Conservation (phyloP, 2,888 invertebrate genomes). For the Trisateles emortualis region DNA sequence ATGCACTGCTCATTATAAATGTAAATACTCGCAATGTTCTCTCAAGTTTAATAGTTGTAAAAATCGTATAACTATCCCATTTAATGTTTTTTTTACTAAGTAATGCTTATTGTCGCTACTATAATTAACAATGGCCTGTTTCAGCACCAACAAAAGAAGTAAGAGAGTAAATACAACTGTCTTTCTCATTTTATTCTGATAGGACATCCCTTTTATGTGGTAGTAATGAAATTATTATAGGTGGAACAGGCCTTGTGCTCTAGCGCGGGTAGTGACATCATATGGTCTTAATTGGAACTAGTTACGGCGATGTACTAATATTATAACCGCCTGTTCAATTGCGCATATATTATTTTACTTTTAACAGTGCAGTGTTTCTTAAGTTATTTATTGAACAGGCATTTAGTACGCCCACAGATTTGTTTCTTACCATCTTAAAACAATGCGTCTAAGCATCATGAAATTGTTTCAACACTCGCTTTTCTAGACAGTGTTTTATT, state of each 20-base stretch:
- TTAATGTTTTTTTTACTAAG: neutral
- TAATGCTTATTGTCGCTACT: neutral
- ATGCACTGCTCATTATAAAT: neutral
- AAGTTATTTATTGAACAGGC: constrained; percentile 32
- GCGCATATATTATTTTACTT: no score
- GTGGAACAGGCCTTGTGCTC: no score
- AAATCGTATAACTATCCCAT: constrained; percentile 3
- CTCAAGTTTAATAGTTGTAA: constrained; percentile 9
- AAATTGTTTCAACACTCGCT: no score
- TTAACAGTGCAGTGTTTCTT: no score
- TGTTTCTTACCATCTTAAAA: constrained; percentile 9
- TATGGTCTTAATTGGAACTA: constrained; percentile 22
- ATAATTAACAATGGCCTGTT: neutral
- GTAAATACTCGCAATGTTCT: constrained; percentile 15
- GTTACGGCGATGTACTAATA: constrained; percentile 24
- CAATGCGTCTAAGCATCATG: no score
- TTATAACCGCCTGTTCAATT: no score
- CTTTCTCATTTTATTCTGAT: no score
- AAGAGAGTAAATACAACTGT: no score
- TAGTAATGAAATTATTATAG: no score
- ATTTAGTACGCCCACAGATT: constrained; percentile 24
- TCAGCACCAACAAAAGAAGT: no score
- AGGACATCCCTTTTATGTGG: no score
- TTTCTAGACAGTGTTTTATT: no score
- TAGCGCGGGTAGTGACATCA: constrained; percentile 23